Percentiles rank a stretch among this genome's conserved stretches.
Evolutionary conservation across 2,113 vertebrate species (phyloP).

Genomic region (Heterotis niloticus): DNA sequence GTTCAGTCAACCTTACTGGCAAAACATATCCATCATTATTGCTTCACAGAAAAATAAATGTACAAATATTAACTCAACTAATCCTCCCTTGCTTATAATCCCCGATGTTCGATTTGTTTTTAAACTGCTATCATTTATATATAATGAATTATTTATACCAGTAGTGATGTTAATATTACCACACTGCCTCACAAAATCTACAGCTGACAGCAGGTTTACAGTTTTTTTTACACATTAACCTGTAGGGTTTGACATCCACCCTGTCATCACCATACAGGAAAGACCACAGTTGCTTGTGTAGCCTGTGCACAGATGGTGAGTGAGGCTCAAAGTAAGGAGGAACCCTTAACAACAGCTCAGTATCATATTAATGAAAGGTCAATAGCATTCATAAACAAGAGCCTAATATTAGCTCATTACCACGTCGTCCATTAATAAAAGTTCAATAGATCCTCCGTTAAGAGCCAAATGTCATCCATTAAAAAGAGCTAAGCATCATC

Average conservation of each 20-base stretch:
- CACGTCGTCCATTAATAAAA: no score
- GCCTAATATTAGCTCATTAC: no score
- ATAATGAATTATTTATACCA: neutral
- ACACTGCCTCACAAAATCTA: neutral
- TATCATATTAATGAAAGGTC: neutral
- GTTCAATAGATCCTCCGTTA: no score
- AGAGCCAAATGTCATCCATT: no score
- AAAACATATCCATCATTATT: constrained; percentile 19
- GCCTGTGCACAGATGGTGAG: neutral
- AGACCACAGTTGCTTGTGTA: neutral
- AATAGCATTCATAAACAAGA: no score
- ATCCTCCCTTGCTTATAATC: neutral
- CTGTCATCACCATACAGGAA: neutral
- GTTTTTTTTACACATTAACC: constrained; percentile 3
- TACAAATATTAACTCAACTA: neutral
- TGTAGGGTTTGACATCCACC: neutral
- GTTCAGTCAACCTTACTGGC: constrained; percentile 1
- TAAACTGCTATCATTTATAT: constrained; percentile 6
- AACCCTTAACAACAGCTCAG: neutral
- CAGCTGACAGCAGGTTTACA: neutral
- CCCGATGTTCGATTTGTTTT: neutral
- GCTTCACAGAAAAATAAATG: neutral
- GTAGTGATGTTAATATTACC: constrained; percentile 5
- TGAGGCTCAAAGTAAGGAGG: neutral
- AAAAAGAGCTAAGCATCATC: neutral